Evolutionary conservation across 2,113 vertebrate genomes (phyloP).

Genomic region (Forbesichthys papilliferus): DNA sequence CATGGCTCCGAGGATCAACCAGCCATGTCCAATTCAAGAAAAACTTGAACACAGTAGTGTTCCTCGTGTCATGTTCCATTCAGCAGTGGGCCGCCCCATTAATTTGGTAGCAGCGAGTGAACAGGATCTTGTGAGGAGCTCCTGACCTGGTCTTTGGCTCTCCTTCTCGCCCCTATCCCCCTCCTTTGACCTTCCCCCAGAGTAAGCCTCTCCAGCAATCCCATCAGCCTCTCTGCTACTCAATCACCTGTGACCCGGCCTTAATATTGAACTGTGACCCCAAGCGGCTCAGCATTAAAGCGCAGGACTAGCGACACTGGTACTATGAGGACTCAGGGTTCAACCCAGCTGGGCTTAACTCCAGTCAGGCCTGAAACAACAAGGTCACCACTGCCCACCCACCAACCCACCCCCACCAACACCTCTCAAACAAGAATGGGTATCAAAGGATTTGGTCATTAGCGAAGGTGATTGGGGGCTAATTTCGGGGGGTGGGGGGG

Average conservation of each 20-base stretch:
- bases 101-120: constrained; percentile 15
- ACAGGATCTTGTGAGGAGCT: constrained; percentile 67
- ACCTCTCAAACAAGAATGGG: constrained; percentile 34
- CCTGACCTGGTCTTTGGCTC: constrained; percentile 63
- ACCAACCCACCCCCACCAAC: constrained; percentile 15
- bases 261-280: constrained; percentile 54
- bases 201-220: constrained; percentile 65
- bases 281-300: constrained; percentile 51
- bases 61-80: neutral
- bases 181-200: constrained; percentile 31
- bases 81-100: neutral
- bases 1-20: constrained; percentile 18
- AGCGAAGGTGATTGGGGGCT: constrained; percentile 34
- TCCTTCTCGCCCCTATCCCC: constrained; percentile 36
- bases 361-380: constrained; percentile 8
- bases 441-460: constrained; percentile 62
- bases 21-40: constrained; percentile 7
- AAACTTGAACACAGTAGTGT: constrained; percentile 13
- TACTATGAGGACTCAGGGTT: constrained; percentile 28
- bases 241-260: constrained; percentile 70
- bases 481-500: constrained; percentile 24
- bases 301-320: constrained; percentile 32
- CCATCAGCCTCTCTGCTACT: constrained; percentile 68
- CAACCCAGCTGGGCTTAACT: constrained; percentile 30
- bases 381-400: constrained; percentile 27